These are phyloP conservation scores for Catonia carolina DNA, from an alignment of 2,888 invertebrate species.

Conservation along the genomic window DNA sequence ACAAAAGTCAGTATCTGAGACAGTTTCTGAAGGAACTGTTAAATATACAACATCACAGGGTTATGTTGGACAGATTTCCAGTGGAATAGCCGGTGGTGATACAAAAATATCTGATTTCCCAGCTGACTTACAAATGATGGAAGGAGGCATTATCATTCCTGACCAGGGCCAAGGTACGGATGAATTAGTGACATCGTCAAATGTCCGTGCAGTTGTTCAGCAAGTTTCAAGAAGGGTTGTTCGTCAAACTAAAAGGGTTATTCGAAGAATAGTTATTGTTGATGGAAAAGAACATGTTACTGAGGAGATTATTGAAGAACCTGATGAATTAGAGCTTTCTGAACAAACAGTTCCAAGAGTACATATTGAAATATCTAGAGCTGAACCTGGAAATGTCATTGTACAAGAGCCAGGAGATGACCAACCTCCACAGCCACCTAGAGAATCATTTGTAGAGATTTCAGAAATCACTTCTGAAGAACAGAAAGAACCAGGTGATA, in stretches of 20 bases:
- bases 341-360: constrained; percentile 66
- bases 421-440: constrained; percentile 13
- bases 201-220: constrained; percentile 71
- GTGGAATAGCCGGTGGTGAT: constrained; percentile 56
- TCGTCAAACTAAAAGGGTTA: constrained; percentile 57
- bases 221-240: constrained; percentile 49
- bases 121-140: constrained; percentile 33
- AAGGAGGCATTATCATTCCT: constrained; percentile 42
- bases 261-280: constrained; percentile 67
- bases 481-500: background rate
- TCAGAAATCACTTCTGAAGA: constrained; percentile 23
- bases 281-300: constrained; percentile 78
- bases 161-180: constrained; percentile 40
- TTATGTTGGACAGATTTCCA: constrained; percentile 57
- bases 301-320: constrained; percentile 79
- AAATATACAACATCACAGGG: constrained; percentile 57
- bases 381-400: constrained; percentile 44
- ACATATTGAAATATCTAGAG: constrained; percentile 58
- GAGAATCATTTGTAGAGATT: constrained; percentile 24
- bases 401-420: constrained; percentile 22
- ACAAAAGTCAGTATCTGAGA: constrained; percentile 52
- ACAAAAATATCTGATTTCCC: constrained; percentile 56
- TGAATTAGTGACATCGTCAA: constrained; percentile 57
- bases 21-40: constrained; percentile 54
- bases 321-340: constrained; percentile 65